A percentile compares a stretch with the other conserved stretches of the same genome.
phyloP scores from a whole-genome alignment of 1,140 invertebrate species.

The Lepidurus arcticus region DNA sequence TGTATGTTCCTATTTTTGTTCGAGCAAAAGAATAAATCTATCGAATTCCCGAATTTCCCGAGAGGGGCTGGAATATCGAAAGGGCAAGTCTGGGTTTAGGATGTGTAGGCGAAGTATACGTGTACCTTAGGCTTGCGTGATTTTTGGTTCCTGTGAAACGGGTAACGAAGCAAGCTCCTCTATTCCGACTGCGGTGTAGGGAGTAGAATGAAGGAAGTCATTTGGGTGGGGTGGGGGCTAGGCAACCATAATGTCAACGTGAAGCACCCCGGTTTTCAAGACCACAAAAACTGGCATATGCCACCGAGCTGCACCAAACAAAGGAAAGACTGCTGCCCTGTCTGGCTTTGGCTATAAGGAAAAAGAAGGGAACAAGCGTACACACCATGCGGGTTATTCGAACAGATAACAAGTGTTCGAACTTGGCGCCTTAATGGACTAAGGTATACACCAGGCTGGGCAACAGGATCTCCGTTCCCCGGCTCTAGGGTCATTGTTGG shows the following conservation, averaged over 20 bases:
- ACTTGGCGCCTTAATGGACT: neutral
- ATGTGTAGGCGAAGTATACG: too few relatives aligned
- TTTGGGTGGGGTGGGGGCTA: constrained; percentile 1
- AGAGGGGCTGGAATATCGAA: too few relatives aligned
- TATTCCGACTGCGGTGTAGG: neutral
- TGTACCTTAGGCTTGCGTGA: too few relatives aligned
- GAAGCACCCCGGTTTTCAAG: neutral
- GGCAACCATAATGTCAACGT: constrained; percentile 1
- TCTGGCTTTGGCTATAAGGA: neutral
- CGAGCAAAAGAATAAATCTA: too few relatives aligned
- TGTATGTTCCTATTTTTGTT: too few relatives aligned
- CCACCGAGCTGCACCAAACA: neutral
- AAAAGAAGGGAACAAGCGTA: neutral
- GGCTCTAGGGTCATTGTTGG: neutral
- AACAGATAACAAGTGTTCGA: neutral
- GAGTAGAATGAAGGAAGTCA: neutral
- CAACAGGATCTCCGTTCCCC: neutral
- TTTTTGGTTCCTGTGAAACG: too few relatives aligned
- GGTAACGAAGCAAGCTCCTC: too few relatives aligned
- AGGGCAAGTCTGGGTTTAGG: too few relatives aligned
- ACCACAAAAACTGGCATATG: neutral
- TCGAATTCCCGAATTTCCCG: too few relatives aligned
- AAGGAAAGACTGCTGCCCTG: neutral
- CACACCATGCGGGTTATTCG: neutral
- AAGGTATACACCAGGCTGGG: neutral